Conservation (phyloP, 2,797 vertebrate species). For the Masticophis lateralis region DNA sequence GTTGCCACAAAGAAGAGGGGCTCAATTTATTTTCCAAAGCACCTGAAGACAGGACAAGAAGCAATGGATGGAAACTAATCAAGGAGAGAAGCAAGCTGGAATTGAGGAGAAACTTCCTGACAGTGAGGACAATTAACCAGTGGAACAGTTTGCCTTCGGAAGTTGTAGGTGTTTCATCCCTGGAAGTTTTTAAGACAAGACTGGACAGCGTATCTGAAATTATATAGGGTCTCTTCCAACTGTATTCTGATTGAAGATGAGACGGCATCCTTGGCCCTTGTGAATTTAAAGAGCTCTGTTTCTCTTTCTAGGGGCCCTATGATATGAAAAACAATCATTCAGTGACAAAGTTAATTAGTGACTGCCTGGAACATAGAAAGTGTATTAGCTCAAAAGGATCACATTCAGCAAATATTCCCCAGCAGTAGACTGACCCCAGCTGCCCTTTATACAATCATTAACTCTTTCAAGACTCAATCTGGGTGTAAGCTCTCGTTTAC, state of each 20-base stretch:
- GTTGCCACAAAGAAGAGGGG: too few species aligned
- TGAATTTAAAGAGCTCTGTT: not conserved
- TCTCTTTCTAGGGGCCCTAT: not conserved
- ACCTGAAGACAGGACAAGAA: too few species aligned
- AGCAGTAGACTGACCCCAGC: not conserved
- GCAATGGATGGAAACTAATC: too few species aligned
- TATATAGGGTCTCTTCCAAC: too few species aligned
- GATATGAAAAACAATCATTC: conserved; percentile 22
- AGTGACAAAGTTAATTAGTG: conserved; percentile 21
- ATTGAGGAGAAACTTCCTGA: too few species aligned
- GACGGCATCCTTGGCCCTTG: not conserved
- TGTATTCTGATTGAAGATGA: not conserved
- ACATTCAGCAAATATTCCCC: conserved; percentile 13
- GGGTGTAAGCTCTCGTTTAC: not conserved
- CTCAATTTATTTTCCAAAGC: too few species aligned
- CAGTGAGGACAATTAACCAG: too few species aligned
- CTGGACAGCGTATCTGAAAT: too few species aligned
- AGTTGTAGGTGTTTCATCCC: too few species aligned
- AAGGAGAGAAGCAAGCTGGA: too few species aligned
- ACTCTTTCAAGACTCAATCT: not conserved
- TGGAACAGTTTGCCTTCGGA: too few species aligned
- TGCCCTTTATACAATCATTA: conserved; percentile 13
- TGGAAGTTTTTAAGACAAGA: too few species aligned
- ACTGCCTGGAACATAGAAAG: not conserved
- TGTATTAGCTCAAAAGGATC: not conserved